phyloP scores from a whole-genome alignment of 2,113 vertebrate species.

The human (Homo sapiens) region GRCh38 chr12:19581501-19582000 shows the following conservation, averaged over 20 bases:
- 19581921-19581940: not conserved
- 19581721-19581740: not conserved
- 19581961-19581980: not conserved
- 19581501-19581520: not conserved
- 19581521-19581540: not conserved
- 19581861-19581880: not conserved
- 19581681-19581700: not conserved
- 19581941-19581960: not conserved
- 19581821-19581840: not conserved
- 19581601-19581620: not conserved
- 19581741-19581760: slow-evolving; percentile 9
- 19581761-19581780: not conserved
- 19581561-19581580: not conserved
- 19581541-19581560: not conserved
- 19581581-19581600: not conserved
- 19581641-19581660: not conserved
- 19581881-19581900: not conserved
- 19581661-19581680: not conserved
- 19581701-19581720: not conserved
- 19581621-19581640: not conserved
- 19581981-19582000: not conserved
- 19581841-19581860: not conserved
- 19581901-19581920: not conserved
- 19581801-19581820: not conserved
- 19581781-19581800: not conserved